A percentile compares a stretch with the other conserved stretches of the same genome.
Evolutionary conservation across 2,888 invertebrate genomes (phyloP).

Genomic region (Biston betularia): DNA sequence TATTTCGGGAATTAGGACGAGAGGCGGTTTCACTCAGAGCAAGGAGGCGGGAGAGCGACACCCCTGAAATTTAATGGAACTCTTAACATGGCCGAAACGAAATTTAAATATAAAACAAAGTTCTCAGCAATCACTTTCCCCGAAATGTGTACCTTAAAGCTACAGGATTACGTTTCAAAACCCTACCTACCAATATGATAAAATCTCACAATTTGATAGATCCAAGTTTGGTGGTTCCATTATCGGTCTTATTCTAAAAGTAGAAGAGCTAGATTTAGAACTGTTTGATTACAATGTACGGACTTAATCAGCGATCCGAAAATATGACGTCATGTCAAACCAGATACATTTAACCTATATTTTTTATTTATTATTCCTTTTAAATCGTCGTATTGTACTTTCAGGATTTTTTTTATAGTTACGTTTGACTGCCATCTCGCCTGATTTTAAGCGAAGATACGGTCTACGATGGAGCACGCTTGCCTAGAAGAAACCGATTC

Average conservation of each 20-base stretch:
- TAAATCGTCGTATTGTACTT: too few species aligned
- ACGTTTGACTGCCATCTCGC: too few species aligned
- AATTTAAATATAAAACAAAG: constrained; percentile 48
- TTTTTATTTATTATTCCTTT: too few species aligned
- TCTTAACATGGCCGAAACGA: constrained; percentile 55
- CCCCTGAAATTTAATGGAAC: constrained; percentile 58
- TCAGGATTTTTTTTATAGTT: too few species aligned
- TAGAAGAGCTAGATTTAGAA: not conserved
- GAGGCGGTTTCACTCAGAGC: constrained; percentile 65
- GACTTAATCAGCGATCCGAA: not conserved
- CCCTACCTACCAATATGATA: not conserved
- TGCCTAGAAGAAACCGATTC: too few species aligned
- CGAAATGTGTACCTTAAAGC: constrained; percentile 9
- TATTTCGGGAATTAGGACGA: constrained; percentile 68
- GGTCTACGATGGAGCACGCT: too few species aligned
- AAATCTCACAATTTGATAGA: constrained; percentile 5
- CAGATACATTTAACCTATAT: not conserved
- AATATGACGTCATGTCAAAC: not conserved
- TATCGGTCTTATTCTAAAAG: constrained; percentile 3
- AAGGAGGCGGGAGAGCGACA: constrained; percentile 65
- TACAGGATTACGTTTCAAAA: constrained; percentile 6
- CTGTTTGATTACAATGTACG: not conserved
- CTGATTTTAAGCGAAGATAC: too few species aligned
- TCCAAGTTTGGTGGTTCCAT: not conserved
- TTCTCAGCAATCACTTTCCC: constrained; percentile 13